Evolutionary conservation across 2,888 invertebrate species (phyloP).

Genomic region (Limnephilus lunatus): DNA sequence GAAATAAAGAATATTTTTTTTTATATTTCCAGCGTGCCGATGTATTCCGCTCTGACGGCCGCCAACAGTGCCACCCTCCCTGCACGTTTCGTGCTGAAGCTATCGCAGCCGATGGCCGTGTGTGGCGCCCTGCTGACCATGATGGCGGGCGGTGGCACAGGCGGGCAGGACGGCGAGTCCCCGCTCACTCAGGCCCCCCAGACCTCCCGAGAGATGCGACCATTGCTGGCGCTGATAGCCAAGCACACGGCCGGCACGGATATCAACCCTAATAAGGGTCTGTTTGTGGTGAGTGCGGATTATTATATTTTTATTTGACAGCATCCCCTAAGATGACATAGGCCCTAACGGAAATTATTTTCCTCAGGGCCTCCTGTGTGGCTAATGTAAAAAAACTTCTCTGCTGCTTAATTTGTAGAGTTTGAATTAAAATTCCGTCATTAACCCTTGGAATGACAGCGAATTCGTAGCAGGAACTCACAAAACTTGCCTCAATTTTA

Average conservation of each 20-base stretch:
- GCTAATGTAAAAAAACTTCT: not conserved
- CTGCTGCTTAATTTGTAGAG: too few relatives aligned
- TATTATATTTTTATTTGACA: not conserved
- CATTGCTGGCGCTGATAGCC: conserved; percentile 87
- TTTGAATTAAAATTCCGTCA: too few relatives aligned
- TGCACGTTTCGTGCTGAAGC: conserved; percentile 90
- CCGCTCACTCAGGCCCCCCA: conserved; percentile 65
- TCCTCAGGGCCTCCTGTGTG: too few relatives aligned
- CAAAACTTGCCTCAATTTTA: too few relatives aligned
- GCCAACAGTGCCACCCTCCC: conserved; percentile 94
- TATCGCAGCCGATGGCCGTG: conserved; percentile 92
- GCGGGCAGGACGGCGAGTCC: conserved; percentile 63
- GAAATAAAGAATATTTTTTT: too few relatives aligned
- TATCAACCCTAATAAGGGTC: conserved; percentile 85
- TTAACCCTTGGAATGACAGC: too few relatives aligned
- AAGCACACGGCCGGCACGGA: conserved; percentile 87
- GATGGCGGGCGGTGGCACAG: conserved; percentile 73
- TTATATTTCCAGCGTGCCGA: conserved; percentile 75
- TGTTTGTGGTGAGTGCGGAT: conserved; percentile 86
- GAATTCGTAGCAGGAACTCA: too few relatives aligned
- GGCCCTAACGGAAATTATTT: too few relatives aligned
- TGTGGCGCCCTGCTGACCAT: conserved; percentile 85
- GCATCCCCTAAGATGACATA: too few relatives aligned
- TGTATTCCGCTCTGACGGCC: conserved; percentile 87
- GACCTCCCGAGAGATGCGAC: conserved; percentile 75